Evolutionary conservation across 2,113 vertebrate species (phyloP), one percentile per base, ranked within the genome.

Genomic region (Zeus faber): DNA sequence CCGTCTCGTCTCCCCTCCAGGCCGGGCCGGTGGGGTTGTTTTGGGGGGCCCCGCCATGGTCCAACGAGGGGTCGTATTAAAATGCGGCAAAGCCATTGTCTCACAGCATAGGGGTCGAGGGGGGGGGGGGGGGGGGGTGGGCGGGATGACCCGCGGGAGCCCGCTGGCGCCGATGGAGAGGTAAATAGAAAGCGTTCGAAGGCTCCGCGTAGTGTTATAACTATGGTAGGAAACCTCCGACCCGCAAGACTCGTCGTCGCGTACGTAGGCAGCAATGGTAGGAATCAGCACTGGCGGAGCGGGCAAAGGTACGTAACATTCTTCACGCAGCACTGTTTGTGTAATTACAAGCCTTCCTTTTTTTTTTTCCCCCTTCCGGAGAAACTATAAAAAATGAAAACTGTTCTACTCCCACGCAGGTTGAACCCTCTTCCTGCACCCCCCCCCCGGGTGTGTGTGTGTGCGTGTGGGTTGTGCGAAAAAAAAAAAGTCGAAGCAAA

Each of bases 181-280:
- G 55, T 49, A 53, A 76, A 44, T 40, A 16, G 53, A 26, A 54
- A 70, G 70, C 60, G 65, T 55, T 59, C 58, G 39, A 51, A 44
- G 61, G 49, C 61, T 55, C 76, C 52, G 22, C 8, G 29, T 73
- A 56, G 80, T 51, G 29, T 70, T 79, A 67, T 57, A 79, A 67
- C 62, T 75, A 82, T 74, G 81, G 70, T 74, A 58, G 67, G 65
- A 65, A 72, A 71, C 53, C 50, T 70, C 54, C 73, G 80, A 72
- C 69, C 61, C 65, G 78, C 62, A 60, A 76, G 46, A 83, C 71
- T 68, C 75, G 63, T 25, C n/a, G 54, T 70, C 61, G 77, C 73
- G 67, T 58, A 83, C 53, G 45, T 79, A 85, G 85, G 86, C 87
- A 89, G 79, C 85, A 75, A 77, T 81, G 86, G 83, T 83, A 73